Percentiles rank a stretch among this genome's conserved stretches.
phyloP scores from a whole-genome alignment of 2,888 invertebrate species.

The Lamellibrachia columna region DNA sequence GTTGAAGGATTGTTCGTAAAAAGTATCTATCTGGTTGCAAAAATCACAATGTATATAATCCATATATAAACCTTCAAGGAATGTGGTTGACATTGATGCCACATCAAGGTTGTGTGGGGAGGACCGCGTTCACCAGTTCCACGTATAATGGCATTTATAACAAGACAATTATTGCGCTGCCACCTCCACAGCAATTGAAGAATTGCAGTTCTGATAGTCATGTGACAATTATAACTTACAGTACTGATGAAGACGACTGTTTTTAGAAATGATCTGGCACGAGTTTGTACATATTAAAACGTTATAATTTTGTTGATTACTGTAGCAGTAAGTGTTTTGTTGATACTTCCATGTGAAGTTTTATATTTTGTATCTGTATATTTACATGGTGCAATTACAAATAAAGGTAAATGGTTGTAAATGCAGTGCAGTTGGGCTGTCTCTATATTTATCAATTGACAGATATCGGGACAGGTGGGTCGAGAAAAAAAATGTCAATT shows the following conservation, averaged over 20 bases:
- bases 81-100: neutral
- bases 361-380: neutral
- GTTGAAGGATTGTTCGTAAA: neutral
- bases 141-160: neutral
- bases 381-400: neutral
- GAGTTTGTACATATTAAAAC: slow-evolving; percentile 4
- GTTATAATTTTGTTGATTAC: neutral
- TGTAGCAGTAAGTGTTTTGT: slow-evolving; percentile 3
- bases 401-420: slow-evolving; percentile 4
- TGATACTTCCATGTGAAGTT: slow-evolving; percentile 9
- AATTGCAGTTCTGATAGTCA: neutral
- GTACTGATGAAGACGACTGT: neutral
- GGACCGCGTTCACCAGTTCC: neutral
- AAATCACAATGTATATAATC: neutral
- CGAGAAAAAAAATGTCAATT: neutral
- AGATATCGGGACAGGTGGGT: neutral
- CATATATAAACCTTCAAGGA: no score
- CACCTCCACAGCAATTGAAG: neutral
- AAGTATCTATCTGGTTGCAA: neutral
- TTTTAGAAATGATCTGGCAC: neutral
- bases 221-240: neutral
- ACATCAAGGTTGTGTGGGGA: neutral
- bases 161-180: neutral
- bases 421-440: neutral
- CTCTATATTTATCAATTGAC: neutral